Base-by-base conservation (phyloP, 2,888 invertebrate genomes). In the Serripes groenlandicus region DNA sequence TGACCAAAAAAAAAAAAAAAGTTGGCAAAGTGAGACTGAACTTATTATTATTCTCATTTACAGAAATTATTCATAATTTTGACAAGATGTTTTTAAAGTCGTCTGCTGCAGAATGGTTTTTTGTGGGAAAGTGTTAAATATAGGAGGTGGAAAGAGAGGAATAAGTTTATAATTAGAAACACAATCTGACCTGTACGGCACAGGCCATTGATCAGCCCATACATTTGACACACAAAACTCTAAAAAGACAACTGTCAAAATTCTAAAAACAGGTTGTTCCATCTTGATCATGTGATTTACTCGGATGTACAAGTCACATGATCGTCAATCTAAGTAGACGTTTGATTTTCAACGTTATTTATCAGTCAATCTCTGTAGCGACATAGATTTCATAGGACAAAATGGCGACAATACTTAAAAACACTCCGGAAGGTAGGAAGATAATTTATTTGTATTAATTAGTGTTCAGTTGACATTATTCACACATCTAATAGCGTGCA, bases 181-280 rank as follows among this genome's bases (percentile, higher is more conserved):
- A 49, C 7, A 21, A 32, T 62, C 70, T 11, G 81, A 91, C 91
- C 76, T 83, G 76, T 91, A 91, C 60, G 90, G 90, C 4, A 89
- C 78, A 58, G 91, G 91, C 90, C 90, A 91, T 78, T 78, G 66
- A 42, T 18, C 26, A n/a, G n/a, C n/a, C n/a, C n/a, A n/a, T n/a
- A n/a, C n/a, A n/a, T n/a, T n/a, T n/a, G n/a, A 49, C 23, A 37
- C n/a, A 11, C 62, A 49, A 68, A 37, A 21, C n/a, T n/a, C 11
- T 69, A 21, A 21, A 70, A 70, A 23, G 3, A 11, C 70, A 28
- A 9, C 32, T 1, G 54, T 11, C 54, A 28, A 30, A 75, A 69
- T n/a, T n/a, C n/a, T n/a, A n/a, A n/a, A n/a, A n/a, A n/a, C 15
- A 21, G 56, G 35, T n/a, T 11, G 35, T 79, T 49, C 32, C 66